Evolutionary conservation across 2,113 vertebrate genomes (phyloP).

Genomic region (Accipiter virgatus): DNA sequence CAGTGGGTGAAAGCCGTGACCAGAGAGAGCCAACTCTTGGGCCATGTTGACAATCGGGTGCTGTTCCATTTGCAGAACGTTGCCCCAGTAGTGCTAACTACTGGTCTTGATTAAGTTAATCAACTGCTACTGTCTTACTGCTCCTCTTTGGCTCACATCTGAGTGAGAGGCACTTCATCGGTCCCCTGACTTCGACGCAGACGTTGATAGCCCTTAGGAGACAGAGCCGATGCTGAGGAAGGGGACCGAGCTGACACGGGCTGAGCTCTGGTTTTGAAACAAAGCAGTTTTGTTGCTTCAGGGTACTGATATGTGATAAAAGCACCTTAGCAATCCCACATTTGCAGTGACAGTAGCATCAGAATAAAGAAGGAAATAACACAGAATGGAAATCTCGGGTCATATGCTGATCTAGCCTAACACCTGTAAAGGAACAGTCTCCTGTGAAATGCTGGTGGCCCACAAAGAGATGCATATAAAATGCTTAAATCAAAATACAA

Average conservation of each 20-base stretch:
- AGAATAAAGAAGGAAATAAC: background rate
- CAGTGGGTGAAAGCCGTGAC: background rate
- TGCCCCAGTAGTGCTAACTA: background rate
- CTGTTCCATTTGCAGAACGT: background rate
- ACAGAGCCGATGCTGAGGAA: background rate
- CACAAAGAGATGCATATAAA: background rate
- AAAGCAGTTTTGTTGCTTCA: background rate
- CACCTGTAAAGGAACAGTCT: background rate
- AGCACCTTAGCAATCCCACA: background rate
- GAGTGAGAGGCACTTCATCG: background rate
- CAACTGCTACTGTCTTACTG: background rate
- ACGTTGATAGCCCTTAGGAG: background rate
- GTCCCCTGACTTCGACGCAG: background rate
- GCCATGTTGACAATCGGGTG: background rate
- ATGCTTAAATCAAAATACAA: slow-evolving; percentile 3
- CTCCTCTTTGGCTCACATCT: background rate
- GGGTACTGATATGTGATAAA: background rate
- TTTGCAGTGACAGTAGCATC: background rate
- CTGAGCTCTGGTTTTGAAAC: background rate
- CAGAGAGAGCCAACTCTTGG: background rate
- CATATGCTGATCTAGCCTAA: background rate
- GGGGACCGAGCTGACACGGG: background rate
- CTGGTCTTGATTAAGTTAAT: background rate
- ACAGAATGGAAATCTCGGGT: background rate
- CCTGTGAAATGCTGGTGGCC: background rate